phyloP scores from a whole-genome alignment of 2,888 invertebrate genomes.

The Megamerina dolium region DNA sequence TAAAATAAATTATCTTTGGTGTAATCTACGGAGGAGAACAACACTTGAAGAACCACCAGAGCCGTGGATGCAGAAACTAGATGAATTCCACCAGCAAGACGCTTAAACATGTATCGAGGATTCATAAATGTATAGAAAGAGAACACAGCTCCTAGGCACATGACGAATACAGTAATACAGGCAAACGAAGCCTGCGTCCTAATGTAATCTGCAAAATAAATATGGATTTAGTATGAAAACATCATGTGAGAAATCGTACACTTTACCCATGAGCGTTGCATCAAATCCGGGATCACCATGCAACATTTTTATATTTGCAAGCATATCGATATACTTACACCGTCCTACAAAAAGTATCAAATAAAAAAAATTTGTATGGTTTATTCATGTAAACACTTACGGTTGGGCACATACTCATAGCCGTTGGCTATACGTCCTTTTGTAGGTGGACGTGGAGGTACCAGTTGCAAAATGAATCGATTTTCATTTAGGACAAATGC shows the following conservation, averaged over 20 bases:
- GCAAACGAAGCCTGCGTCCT: constrained; percentile 80
- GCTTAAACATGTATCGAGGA: constrained; percentile 82
- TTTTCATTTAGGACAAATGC: constrained; percentile 38
- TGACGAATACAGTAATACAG: constrained; percentile 72
- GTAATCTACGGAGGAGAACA: constrained; percentile 67
- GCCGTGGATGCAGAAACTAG: constrained; percentile 77
- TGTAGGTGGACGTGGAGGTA: constrained; percentile 45
- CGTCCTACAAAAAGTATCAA: constrained; percentile 52
- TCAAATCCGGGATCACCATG: constrained; percentile 53
- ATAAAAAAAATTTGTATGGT: constrained; percentile 2
- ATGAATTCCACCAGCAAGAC: constrained; percentile 77
- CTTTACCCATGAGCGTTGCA: constrained; percentile 54
- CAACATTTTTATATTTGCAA: constrained; percentile 53
- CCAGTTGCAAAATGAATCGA: constrained; percentile 37
- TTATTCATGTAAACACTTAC: constrained; percentile 25
- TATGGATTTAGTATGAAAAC: neutral
- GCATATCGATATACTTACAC: constrained; percentile 60
- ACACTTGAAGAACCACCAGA: constrained; percentile 76
- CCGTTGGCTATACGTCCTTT: constrained; percentile 31
- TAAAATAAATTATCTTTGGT: constrained; percentile 60
- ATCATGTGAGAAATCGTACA: neutral
- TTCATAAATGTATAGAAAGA: constrained; percentile 78
- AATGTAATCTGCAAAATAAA: constrained; percentile 62
- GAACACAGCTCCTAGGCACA: constrained; percentile 75
- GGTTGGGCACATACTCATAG: constrained; percentile 39